Base-by-base conservation (phyloP, 2,888 invertebrate species). In the Steinernema hermaphroditum region DNA sequence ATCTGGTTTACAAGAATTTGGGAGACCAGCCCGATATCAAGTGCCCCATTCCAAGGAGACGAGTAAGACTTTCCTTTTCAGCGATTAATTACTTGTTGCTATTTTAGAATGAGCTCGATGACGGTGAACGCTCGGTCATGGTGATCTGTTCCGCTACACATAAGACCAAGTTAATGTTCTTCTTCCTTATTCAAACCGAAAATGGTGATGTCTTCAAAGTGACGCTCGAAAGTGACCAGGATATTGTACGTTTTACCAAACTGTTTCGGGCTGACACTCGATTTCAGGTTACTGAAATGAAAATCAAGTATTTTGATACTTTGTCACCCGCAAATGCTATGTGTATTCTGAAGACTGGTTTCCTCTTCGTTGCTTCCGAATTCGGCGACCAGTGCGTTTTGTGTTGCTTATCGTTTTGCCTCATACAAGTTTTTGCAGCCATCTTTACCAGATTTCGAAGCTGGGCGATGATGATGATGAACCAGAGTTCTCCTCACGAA, bases 151-250 rank as follows among this genome's bases (percentile, higher is more conserved):
- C 96, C 2, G 98, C 98, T 6, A 96, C 97, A 0, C 98, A 99
- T 88, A 96, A 97, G 88, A 99, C 98, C 0, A 98, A 97, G 88
- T 93, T 94, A 34, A 96, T 99, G 96, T 99, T 96, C 88, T 99
- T 99, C 90, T 98, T 98, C 89, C 89, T 99, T 86, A 94, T 96
- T 2, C 98, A 99, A 90, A 97, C 97, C 2, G 98, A 99, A 87
- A 97, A 99, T 87, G 95, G 95, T 0, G 94, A 94, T 87, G 93
- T 96, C 75, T 96, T 96, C 87, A 96, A 96, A 89, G 93, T 98
- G 34, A 96, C 96, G 0, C 90, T 98, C 68, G 96, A 96, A 87
- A 94, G 93, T 19, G 96, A 96, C 88, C 94, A 95, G 82, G 96
- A 96, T 86, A 93, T 96, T 90, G 96, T 89, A 8, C 96, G 95